phyloP scores from a whole-genome alignment of 1,140 invertebrate species.

The Papilio dardanus region DNA sequence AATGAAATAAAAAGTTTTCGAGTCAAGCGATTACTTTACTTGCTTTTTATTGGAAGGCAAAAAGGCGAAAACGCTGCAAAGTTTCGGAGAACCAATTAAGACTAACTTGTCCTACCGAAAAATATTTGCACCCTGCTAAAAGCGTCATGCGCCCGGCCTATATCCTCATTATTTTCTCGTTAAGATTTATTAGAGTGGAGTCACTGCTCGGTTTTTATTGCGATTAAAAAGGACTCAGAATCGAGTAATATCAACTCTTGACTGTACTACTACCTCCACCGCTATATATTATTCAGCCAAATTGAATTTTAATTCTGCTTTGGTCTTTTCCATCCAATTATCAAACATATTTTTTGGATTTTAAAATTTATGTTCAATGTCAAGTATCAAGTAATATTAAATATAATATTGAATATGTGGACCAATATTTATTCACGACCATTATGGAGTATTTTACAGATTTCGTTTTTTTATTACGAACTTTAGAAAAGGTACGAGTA shows the following conservation, averaged over 20 bases:
- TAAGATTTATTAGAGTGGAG: slow-evolving; percentile 58
- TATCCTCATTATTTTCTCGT: slow-evolving; percentile 64
- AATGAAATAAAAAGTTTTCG: slow-evolving; percentile 29
- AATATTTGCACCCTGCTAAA: slow-evolving; percentile 51
- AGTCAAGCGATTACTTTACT: slow-evolving; percentile 19
- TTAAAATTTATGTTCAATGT: slow-evolving; percentile 7
- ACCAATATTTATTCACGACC: background rate
- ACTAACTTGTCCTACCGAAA: slow-evolving; percentile 52
- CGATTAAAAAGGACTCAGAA: background rate
- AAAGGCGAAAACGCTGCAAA: slow-evolving; percentile 42
- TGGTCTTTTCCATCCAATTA: slow-evolving; percentile 1
- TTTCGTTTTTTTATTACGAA: background rate
- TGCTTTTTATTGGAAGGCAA: slow-evolving; percentile 27
- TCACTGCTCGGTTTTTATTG: slow-evolving; percentile 37
- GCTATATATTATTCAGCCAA: background rate
- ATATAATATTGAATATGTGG: background rate
- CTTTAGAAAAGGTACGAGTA: slow-evolving; percentile 7
- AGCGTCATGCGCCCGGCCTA: slow-evolving; percentile 42
- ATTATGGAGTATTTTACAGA: background rate
- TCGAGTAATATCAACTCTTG: background rate
- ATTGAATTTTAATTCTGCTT: background rate
- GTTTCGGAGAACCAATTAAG: slow-evolving; percentile 64
- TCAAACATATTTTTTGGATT: background rate
- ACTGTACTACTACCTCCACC: background rate
- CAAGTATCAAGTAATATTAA: background rate